Evolutionary conservation across 2,888 invertebrate genomes (phyloP).

Genomic region (Chouioia cunea): DNA sequence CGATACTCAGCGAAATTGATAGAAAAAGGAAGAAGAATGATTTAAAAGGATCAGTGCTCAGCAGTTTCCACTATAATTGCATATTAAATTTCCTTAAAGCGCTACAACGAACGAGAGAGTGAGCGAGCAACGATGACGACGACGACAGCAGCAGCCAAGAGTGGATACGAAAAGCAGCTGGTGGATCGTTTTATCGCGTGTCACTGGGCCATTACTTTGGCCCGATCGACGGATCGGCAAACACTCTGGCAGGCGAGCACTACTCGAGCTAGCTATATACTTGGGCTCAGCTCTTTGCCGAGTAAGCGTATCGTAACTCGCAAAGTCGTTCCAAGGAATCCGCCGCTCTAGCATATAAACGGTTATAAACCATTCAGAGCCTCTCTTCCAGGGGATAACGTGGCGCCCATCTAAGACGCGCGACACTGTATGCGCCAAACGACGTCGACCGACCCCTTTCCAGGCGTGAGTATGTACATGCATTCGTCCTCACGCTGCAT

Average conservation of each 20-base stretch:
- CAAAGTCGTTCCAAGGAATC: constrained; percentile 49
- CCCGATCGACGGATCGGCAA: constrained; percentile 40
- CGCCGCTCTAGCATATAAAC: constrained; percentile 45
- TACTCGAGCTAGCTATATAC: constrained; percentile 12
- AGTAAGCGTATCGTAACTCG: constrained; percentile 49
- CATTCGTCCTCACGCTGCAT: too few species aligned
- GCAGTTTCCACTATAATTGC: constrained; percentile 3
- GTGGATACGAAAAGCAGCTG: constrained; percentile 27
- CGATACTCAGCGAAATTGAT: too few species aligned
- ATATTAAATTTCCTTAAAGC: constrained; percentile 16
- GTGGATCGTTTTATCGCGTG: constrained; percentile 46
- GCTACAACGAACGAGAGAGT: too few species aligned
- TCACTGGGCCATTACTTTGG: constrained; percentile 44
- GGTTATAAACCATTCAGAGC: constrained; percentile 47
- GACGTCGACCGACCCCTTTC: too few species aligned
- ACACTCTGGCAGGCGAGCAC: neutral
- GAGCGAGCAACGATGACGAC: too few species aligned
- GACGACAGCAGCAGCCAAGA: too few species aligned
- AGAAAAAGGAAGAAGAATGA: too few species aligned
- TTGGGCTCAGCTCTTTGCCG: constrained; percentile 38
- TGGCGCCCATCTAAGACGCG: neutral
- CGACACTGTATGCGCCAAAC: neutral
- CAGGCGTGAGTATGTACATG: too few species aligned
- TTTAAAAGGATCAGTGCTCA: neutral
- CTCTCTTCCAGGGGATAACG: constrained; percentile 11